These are phyloP conservation scores for Embidobia sp. DNA, from an alignment of 2,888 invertebrate genomes.

Conservation along the genomic window DNA sequence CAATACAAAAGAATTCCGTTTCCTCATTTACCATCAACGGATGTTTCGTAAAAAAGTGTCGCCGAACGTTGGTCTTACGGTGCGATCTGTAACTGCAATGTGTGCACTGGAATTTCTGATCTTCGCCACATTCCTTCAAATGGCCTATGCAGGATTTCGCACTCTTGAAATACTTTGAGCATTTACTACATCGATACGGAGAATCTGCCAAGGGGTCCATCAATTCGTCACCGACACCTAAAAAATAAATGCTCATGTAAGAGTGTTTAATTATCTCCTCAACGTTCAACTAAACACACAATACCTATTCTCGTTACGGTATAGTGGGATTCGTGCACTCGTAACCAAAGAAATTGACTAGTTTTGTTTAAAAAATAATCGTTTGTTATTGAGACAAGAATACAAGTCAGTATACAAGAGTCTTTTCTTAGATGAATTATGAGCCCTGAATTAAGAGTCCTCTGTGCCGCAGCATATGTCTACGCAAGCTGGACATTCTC, in stretches of 20 bases:
- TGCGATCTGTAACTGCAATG: constrained; percentile 67
- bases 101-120: constrained; percentile 66
- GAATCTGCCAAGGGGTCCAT: constrained; percentile 29
- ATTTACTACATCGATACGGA: constrained; percentile 65
- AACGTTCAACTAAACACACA: neutral
- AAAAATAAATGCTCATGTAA: constrained; percentile 42
- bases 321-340: constrained; percentile 1
- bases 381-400: constrained; percentile 22
- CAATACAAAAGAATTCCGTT: constrained; percentile 17
- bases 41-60: constrained; percentile 65
- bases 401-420: constrained; percentile 2
- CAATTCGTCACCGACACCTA: constrained; percentile 35
- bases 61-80: constrained; percentile 64
- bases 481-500: constrained; percentile 71
- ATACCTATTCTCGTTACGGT: no score
- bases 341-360: constrained; percentile 6
- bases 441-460: neutral
- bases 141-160: constrained; percentile 62
- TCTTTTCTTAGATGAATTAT: neutral
- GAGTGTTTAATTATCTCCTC: constrained; percentile 17
- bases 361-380: constrained; percentile 1
- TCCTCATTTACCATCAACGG: constrained; percentile 7
- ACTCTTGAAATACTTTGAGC: constrained; percentile 68
- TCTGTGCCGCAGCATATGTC: constrained; percentile 68
- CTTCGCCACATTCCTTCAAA: constrained; percentile 63